A percentile compares a stretch with the other conserved stretches of the same genome.
phyloP scores from a whole-genome alignment of 2,888 invertebrate genomes.

The Phasia obesa region DNA sequence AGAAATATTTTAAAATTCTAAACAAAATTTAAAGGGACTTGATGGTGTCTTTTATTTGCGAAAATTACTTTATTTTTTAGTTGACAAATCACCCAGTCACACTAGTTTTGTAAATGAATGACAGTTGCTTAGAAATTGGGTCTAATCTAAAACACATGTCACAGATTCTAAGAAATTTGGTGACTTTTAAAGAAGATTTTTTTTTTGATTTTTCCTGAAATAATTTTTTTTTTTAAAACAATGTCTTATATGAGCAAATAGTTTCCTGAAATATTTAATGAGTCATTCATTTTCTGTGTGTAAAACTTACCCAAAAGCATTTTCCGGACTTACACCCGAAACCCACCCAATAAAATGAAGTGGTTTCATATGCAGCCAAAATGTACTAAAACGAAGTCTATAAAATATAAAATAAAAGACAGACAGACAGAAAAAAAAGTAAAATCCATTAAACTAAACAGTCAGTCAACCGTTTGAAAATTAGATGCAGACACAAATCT shows the following conservation, averaged over 20 bases:
- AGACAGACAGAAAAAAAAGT: constrained; percentile 5
- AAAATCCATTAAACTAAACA: constrained; percentile 59
- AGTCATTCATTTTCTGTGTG: too few relatives aligned
- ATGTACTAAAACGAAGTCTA: constrained; percentile 8
- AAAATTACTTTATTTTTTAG: constrained; percentile 1
- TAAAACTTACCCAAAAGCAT: too few relatives aligned
- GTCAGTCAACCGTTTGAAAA: constrained; percentile 54
- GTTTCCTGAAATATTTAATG: constrained; percentile 6
- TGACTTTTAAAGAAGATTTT: constrained; percentile 1
- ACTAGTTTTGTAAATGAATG: constrained; percentile 31
- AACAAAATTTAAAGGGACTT: constrained; percentile 51
- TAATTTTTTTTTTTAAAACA: not conserved
- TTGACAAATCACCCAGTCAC: constrained; percentile 52
- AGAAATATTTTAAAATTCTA: constrained; percentile 50
- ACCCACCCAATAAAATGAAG: constrained; percentile 6
- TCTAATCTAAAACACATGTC: constrained; percentile 53
- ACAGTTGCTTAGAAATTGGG: constrained; percentile 46
- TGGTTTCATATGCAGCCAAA: constrained; percentile 8
- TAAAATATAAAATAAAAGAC: constrained; percentile 4
- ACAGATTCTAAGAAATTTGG: constrained; percentile 25
- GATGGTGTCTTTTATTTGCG: constrained; percentile 33
- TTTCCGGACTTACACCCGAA: constrained; percentile 12
- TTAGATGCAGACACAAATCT: constrained; percentile 53
- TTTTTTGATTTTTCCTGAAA: not conserved
- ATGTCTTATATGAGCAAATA: not conserved